Conservation (phyloP, 1,140 invertebrate genomes). For the Drosophila jambulina region DNA sequence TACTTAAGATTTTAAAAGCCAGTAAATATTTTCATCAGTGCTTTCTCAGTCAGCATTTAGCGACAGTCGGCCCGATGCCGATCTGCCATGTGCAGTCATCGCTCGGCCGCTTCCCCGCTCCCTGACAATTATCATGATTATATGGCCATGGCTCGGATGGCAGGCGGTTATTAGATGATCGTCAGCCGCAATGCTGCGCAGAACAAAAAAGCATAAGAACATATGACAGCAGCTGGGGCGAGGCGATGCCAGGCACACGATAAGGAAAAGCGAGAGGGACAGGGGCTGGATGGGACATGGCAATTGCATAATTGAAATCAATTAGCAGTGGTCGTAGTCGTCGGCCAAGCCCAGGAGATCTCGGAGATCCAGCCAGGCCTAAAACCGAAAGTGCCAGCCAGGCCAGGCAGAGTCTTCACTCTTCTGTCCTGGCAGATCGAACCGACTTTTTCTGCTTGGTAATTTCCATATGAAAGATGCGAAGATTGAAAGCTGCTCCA, state of each 20-base stretch:
- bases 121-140: slow-evolving; percentile 76
- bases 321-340: slow-evolving; percentile 53
- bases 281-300: slow-evolving; percentile 39
- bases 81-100: slow-evolving; percentile 19
- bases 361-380: slow-evolving; percentile 11
- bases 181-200: slow-evolving; percentile 35
- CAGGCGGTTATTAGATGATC: slow-evolving; percentile 79
- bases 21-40: slow-evolving; percentile 11
- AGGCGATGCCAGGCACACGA: slow-evolving; percentile 64
- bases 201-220: slow-evolving; percentile 24
- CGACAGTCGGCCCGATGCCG: slow-evolving; percentile 46
- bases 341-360: slow-evolving; percentile 41
- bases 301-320: slow-evolving; percentile 83
- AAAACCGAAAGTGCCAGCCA: slow-evolving; percentile 73
- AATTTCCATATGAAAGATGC: slow-evolving; percentile 36
- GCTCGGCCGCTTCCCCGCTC: slow-evolving; percentile 12
- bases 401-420: slow-evolving; percentile 18
- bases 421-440: slow-evolving; percentile 24
- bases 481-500: slow-evolving; percentile 47
- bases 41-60: slow-evolving; percentile 42
- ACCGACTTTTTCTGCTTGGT: slow-evolving; percentile 30
- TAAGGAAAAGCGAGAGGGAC: slow-evolving; percentile 24
- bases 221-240: slow-evolving; percentile 50
- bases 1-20: background rate
- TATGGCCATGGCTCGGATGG: slow-evolving; percentile 62